These are phyloP conservation scores for Ursus arctos DNA, from an alignment of 2,113 vertebrate genomes.

Conservation along the genomic window DNA sequence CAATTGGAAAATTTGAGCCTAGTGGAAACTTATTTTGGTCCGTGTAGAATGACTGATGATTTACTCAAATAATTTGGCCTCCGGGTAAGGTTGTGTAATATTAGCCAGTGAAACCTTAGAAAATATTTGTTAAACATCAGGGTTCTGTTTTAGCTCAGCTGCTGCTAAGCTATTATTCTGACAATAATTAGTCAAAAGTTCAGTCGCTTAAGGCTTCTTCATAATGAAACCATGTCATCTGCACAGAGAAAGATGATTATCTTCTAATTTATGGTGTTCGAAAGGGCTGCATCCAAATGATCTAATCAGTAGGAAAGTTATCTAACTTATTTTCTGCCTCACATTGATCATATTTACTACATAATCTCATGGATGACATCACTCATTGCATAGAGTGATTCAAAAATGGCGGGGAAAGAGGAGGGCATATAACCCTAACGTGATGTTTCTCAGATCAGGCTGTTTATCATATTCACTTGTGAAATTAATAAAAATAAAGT, in stretches of 20 bases:
- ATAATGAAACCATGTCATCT: constrained; percentile 27
- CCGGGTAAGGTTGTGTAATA: not conserved
- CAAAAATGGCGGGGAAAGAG: not conserved
- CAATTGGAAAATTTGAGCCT: not conserved
- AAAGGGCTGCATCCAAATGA: not conserved
- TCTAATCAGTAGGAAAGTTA: not conserved
- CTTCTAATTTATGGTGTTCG: constrained; percentile 46
- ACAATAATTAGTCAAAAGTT: constrained; percentile 58
- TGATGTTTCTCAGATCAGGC: not conserved
- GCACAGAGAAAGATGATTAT: constrained; percentile 7
- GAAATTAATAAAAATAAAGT: not conserved
- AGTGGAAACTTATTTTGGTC: not conserved
- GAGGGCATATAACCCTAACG: not conserved
- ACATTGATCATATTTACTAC: not conserved
- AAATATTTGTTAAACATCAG: constrained; percentile 10
- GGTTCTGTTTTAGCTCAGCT: constrained; percentile 5
- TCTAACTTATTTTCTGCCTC: not conserved
- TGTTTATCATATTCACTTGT: not conserved
- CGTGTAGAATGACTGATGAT: not conserved
- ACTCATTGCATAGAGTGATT: not conserved
- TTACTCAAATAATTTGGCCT: constrained; percentile 49
- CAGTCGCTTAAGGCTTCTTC: constrained; percentile 27
- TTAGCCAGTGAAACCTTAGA: not conserved
- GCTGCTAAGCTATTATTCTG: constrained; percentile 38
- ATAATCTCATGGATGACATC: not conserved